Evolutionary conservation across 2,113 vertebrate species (phyloP), one percentile per base, ranked within the genome.

Genomic region (Vidua chalybeata): DNA sequence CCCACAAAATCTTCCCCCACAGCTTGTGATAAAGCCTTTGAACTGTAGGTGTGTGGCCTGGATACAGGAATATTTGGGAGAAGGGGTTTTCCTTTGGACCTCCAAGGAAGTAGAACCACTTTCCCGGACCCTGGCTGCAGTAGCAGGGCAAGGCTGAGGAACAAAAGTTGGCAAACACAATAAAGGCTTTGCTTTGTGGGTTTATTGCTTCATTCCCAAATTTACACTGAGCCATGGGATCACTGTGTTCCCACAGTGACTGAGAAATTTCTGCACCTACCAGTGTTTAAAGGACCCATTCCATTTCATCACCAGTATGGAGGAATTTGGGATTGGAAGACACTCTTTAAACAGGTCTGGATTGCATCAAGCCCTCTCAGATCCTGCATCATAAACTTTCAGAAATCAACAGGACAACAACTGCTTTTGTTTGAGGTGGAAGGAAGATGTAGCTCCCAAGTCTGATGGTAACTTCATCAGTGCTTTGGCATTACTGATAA

Each of bases 41-140:
- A 96, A 95, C 61, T 79, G 61, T 37, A 93, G 71, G 37, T 94
- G 87, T 91, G 93, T 85, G 88, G 90, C 82, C 85, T 66, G 51
- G 31, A 72, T 79, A 69, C 9, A 39, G 27, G 28, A 90, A 22
- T 6, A 23, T 33, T 5, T 49, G 52, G 52, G 39, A 87, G 48
- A 67, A 45, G 35, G 24, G 31, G 54, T 4, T 81, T 92, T 84
- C 9, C 39, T 89, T 63, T 78, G 28, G 72, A 66, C 58, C 63
- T 73, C 55, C 75, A 92, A n/a, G 37, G 69, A 86, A 90, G 52
- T 46, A 85, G 58, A 93, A 66, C 21, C 0, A 0, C 16, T 78
- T 74, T 93, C 48, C 90, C 3, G 31, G 45, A 84, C 24, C 21
- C 35, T 82, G 46, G 64, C 28, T 45, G n/a, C 45, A 94, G 62